Conservation (phyloP, 2,888 invertebrate species). For the Luffia ferchaultella region DNA sequence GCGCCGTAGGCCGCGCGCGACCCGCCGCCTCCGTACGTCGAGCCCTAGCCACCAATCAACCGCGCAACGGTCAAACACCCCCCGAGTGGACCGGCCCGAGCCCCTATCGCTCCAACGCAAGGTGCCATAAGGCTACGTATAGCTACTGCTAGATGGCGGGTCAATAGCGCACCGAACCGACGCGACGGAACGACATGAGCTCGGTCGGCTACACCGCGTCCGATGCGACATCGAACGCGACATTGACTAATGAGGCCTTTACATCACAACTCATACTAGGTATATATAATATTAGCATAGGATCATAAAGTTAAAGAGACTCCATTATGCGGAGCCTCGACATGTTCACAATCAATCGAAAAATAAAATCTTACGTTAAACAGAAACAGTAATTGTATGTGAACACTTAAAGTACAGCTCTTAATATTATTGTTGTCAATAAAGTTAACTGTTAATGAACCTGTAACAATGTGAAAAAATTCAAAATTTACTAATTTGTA, state of each 20-base stretch:
- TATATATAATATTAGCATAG: not conserved
- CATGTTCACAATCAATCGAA: not conserved
- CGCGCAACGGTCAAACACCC: not conserved
- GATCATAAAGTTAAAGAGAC: not conserved
- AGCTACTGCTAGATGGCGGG: too few relatives aligned
- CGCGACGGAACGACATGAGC: not conserved
- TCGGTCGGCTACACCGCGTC: not conserved
- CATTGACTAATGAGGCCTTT: not conserved
- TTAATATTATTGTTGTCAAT: slow-evolving; percentile 53
- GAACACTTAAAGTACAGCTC: slow-evolving; percentile 64
- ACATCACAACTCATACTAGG: not conserved
- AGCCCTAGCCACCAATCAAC: slow-evolving; percentile 35
- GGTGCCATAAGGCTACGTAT: too few relatives aligned
- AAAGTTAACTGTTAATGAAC: slow-evolving; percentile 63
- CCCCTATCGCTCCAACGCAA: not conserved
- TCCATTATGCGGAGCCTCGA: not conserved
- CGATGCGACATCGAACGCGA: too few relatives aligned
- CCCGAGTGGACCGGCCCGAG: not conserved
- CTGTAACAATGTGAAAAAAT: slow-evolving; percentile 65
- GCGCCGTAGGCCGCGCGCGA: slow-evolving; percentile 43
- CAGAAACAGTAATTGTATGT: not conserved
- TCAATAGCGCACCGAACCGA: not conserved
- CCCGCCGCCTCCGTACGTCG: slow-evolving; percentile 59
- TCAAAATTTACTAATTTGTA: slow-evolving; percentile 66
- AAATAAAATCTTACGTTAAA: not conserved